phyloP scores from a whole-genome alignment of 2,113 vertebrate genomes.

The Cottus gobio region DNA sequence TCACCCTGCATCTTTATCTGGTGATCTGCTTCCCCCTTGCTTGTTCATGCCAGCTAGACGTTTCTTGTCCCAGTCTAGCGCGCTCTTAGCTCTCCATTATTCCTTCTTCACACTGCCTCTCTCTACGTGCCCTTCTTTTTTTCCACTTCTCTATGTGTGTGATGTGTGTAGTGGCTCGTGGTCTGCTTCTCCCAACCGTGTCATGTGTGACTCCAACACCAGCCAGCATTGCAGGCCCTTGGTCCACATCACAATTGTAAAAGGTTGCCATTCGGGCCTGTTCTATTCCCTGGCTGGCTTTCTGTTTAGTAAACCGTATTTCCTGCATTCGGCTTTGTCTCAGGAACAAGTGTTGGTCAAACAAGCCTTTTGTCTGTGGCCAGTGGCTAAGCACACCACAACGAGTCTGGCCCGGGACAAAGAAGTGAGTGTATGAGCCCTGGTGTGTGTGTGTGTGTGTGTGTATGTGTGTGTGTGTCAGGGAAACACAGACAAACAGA shows the following conservation, averaged over 20 bases:
- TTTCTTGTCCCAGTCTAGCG: slow-evolving; percentile 29
- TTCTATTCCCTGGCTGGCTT: slow-evolving; percentile 53
- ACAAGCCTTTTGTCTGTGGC: slow-evolving; percentile 88
- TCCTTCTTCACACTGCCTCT: not conserved
- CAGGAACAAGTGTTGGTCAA: slow-evolving; percentile 88
- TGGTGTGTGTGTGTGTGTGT: slow-evolving; percentile 34
- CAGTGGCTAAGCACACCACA: slow-evolving; percentile 83
- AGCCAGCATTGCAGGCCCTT: slow-evolving; percentile 40
- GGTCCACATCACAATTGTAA: slow-evolving; percentile 77
- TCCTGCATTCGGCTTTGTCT: slow-evolving; percentile 87
- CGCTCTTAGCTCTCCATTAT: slow-evolving; percentile 11
- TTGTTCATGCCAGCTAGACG: slow-evolving; percentile 43
- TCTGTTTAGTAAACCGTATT: slow-evolving; percentile 82
- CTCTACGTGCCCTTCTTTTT: not conserved
- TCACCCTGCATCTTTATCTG: slow-evolving; percentile 62
- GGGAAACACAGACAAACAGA: slow-evolving; percentile 47
- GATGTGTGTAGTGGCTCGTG: slow-evolving; percentile 60
- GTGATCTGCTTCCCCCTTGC: slow-evolving; percentile 30
- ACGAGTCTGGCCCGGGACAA: slow-evolving; percentile 82
- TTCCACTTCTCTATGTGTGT: slow-evolving; percentile 15
- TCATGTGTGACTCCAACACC: slow-evolving; percentile 65
- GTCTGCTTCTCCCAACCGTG: slow-evolving; percentile 73
- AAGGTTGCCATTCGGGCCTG: slow-evolving; percentile 53
- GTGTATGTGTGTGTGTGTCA: slow-evolving; percentile 42
- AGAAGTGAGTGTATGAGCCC: slow-evolving; percentile 78